Percentiles rank a stretch among this genome's conserved stretches.
phyloP scores from a whole-genome alignment of 2,113 vertebrate species.

The Erythrocercus mccallii region DNA sequence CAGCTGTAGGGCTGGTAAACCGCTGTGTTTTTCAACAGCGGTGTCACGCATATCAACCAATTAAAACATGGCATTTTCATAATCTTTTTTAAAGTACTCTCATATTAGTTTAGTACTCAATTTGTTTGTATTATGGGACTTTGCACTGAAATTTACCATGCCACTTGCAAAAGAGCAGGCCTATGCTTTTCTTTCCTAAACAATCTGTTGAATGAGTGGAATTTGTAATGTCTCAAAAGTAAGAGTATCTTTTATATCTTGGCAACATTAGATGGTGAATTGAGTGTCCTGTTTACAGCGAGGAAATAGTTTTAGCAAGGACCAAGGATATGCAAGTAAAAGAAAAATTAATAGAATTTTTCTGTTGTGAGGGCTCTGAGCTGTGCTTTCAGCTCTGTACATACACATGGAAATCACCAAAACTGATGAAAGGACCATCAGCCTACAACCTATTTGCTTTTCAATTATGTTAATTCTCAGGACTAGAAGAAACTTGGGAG shows the following conservation, averaged over 20 bases:
- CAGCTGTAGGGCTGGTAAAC: background rate
- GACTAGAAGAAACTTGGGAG: background rate
- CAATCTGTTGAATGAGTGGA: background rate
- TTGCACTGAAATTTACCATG: background rate
- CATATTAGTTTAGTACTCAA: background rate
- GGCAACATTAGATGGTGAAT: background rate
- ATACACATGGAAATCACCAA: background rate
- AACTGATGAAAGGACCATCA: background rate
- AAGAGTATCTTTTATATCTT: background rate
- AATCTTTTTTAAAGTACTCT: background rate
- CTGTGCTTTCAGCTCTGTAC: background rate
- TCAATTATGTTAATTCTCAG: background rate
- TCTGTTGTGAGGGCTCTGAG: background rate
- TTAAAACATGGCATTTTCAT: background rate
- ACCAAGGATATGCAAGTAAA: background rate
- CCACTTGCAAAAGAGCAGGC: background rate
- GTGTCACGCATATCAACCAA: background rate
- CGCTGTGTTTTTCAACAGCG: accelerated
- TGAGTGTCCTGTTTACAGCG: background rate
- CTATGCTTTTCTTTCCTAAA: background rate
- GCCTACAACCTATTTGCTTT: background rate
- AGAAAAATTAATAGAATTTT: background rate
- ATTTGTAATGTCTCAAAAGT: background rate
- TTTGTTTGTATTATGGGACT: background rate
- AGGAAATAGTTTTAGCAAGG: background rate